Evolutionary conservation across 2,888 invertebrate genomes (phyloP).

Genomic region (Spicauda simplicius): DNA sequence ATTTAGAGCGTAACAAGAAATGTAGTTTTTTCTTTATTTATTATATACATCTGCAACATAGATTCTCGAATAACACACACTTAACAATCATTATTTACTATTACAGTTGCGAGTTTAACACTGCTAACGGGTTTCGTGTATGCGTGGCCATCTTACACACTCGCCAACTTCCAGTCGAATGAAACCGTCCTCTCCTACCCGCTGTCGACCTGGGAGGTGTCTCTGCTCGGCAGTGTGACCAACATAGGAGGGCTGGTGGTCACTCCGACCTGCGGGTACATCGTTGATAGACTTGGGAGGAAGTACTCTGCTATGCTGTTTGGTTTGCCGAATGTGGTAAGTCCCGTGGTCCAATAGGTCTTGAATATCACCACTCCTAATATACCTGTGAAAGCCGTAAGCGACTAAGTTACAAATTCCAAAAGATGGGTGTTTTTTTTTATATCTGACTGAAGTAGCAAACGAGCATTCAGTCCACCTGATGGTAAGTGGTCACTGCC

Average conservation of each 20-base stretch:
- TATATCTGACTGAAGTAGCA: too few species aligned
- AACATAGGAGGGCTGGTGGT: conserved; percentile 67
- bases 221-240: conserved; percentile 68
- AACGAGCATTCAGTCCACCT: too few species aligned
- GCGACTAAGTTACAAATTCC: too few species aligned
- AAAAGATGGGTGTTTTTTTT: too few species aligned
- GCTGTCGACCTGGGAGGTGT: conserved; percentile 64
- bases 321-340: conserved; percentile 69
- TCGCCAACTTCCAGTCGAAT: conserved; percentile 66
- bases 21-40: too few species aligned
- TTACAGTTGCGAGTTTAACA: conserved; percentile 65
- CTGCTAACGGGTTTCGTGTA: conserved; percentile 65
- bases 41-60: neutral
- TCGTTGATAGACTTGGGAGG: conserved; percentile 65
- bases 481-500: too few species aligned
- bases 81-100: conserved; percentile 17
- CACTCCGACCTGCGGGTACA: conserved; percentile 68
- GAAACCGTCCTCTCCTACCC: conserved; percentile 61
- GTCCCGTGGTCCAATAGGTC: too few species aligned
- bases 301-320: conserved; percentile 72
- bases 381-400: too few species aligned
- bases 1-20: too few species aligned
- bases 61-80: neutral
- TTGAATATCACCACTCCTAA: too few species aligned
- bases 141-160: conserved; percentile 74